Evolutionary conservation across 2,888 invertebrate species (phyloP), one percentile per base, ranked within the genome.

Genomic region (Aphodius granarius): DNA sequence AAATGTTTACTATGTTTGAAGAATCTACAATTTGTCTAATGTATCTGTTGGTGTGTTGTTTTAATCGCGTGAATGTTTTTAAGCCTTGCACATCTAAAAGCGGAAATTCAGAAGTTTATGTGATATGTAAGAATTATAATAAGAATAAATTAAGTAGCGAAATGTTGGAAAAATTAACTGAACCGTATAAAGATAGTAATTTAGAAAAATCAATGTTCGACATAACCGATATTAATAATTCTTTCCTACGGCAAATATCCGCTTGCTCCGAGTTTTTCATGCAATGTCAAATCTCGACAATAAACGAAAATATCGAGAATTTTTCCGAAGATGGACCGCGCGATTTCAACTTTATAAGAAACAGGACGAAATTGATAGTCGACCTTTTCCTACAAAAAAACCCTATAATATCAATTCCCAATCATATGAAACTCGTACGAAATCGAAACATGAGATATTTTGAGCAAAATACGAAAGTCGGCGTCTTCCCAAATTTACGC

Each of bases 11-110:
- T 1, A 90, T 94, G 78, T 97, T 95, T 84, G 97, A 97, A 85
- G 91, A 93, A 78, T 89, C 92, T n/a, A 94, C 95, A 0, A 89
- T 97, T 0, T 92, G 92, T 78, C 87, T 97, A 3, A 86, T 98
- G 73, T 97, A 94, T 84, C 86, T 98, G 9, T 88, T 98, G 3
- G 92, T 92, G 81, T 93, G 93, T 81, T 82, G 90, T 16, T 98
- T 98, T 85, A 84, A 89, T 23, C 88, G 91, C 84, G 92, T 98
- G 0, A 89, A 91, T 80, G 89, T 95, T 17, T 94, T 93, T 84
- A 98, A 98, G 85, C 98, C 98, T 0, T 93, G 92, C 0, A 95
- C 96, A 0, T 98, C 98, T n/a, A 95, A 96, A 84, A 93, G 94
- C 83, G 98, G 98, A 5, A 98, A 98, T 87, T 98, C 98, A 0